Conservation (phyloP, 2,888 invertebrate genomes). For the Anodontia alba region DNA sequence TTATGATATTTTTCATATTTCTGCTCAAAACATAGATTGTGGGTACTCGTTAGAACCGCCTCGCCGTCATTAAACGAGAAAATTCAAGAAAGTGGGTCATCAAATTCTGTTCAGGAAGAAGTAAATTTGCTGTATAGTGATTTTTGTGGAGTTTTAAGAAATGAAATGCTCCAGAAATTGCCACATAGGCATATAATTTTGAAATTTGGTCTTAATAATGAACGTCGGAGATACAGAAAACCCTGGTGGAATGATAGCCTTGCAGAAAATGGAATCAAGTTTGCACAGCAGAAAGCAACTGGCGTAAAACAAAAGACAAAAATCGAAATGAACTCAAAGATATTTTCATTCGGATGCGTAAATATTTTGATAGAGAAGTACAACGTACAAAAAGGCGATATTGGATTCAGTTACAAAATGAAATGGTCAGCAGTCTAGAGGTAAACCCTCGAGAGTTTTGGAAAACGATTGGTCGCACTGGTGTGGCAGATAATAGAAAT, state of each 20-base stretch:
- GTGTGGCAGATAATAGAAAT: slow-evolving; percentile 6
- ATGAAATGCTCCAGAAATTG: slow-evolving; percentile 1
- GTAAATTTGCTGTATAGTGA: neutral
- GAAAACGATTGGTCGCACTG: no score
- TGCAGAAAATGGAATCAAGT: slow-evolving; percentile 8
- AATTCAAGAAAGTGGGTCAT: slow-evolving; percentile 1
- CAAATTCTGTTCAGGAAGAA: slow-evolving; percentile 5
- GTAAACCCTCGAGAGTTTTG: slow-evolving; percentile 10
- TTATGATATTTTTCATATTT: no score
- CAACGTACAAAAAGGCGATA: slow-evolving; percentile 2
- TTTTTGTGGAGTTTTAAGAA: neutral
- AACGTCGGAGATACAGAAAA: neutral
- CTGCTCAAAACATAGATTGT: no score
- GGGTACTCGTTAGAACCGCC: no score
- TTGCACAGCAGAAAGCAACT: neutral
- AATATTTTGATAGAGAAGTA: slow-evolving; percentile 12
- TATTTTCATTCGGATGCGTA: neutral
- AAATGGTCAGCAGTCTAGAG: neutral
- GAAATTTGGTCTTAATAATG: neutral
- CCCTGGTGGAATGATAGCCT: slow-evolving; percentile 15
- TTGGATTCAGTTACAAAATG: slow-evolving; percentile 1
- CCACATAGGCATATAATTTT: no score
- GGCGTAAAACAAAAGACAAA: slow-evolving; percentile 7
- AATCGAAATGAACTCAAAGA: slow-evolving; percentile 4
- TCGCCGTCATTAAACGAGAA: neutral